Evolutionary conservation across 2,797 vertebrate genomes (phyloP).

Genomic region (Kryptopterus vitreolus): DNA sequence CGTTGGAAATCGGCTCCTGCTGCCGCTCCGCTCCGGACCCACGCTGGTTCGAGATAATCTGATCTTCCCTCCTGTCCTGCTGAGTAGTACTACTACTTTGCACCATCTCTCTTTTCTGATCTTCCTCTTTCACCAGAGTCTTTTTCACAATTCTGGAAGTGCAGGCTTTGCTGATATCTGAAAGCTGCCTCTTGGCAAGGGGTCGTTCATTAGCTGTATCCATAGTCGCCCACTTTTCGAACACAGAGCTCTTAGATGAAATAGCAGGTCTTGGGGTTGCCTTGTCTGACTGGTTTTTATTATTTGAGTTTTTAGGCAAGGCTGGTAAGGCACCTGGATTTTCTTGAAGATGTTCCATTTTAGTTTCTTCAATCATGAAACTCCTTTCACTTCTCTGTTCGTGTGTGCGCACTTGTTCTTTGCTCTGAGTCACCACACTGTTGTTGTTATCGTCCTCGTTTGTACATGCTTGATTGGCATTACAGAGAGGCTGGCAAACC

Average conservation of each 20-base stretch:
- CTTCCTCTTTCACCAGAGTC: conserved; percentile 17
- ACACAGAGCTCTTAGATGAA: conserved; percentile 47
- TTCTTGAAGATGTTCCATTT: background rate
- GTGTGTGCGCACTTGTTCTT: background rate
- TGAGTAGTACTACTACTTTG: background rate
- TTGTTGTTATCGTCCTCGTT: conserved; percentile 26
- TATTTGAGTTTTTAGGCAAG: background rate
- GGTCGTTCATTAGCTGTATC: conserved; percentile 45
- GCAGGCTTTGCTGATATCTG: conserved; percentile 30
- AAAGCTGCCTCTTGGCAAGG: conserved; percentile 52
- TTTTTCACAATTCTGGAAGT: conserved; percentile 45
- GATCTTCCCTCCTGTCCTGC: conserved; percentile 6
- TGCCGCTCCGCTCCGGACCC: conserved; percentile 29
- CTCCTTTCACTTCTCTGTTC: background rate
- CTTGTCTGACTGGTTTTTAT: background rate
- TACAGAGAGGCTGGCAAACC: background rate
- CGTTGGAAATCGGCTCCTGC: conserved; percentile 44
- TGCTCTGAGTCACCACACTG: background rate
- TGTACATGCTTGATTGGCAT: background rate
- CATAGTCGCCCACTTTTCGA: conserved; percentile 54
- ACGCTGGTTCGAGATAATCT: background rate
- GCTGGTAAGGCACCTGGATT: background rate
- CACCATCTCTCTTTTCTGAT: background rate
- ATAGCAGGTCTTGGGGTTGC: background rate
- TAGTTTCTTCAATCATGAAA: background rate